A percentile compares a stretch with the other conserved stretches of the same genome.
Conservation (phyloP, 1,140 invertebrate species). For the Panagrolaimus sp. region DNA sequence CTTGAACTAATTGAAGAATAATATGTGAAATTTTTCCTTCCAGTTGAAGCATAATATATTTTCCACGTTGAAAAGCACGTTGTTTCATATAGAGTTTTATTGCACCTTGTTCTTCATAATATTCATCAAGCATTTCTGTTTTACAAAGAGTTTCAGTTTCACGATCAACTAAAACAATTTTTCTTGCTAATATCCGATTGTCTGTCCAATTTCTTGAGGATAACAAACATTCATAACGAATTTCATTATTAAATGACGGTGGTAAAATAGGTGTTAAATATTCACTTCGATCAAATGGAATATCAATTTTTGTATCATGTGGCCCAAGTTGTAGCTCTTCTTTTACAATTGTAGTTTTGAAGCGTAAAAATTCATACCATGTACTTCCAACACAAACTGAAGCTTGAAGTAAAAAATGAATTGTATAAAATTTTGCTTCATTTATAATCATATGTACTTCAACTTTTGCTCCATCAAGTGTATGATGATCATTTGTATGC, state of each 20-base stretch:
- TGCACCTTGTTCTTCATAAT: slow-evolving; percentile 25
- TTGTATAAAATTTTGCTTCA: not conserved
- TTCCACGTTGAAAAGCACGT: slow-evolving; percentile 28
- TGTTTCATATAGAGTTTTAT: slow-evolving; percentile 23
- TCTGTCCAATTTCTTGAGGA: slow-evolving; percentile 19
- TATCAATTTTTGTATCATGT: slow-evolving; percentile 15
- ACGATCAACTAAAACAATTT: slow-evolving; percentile 25
- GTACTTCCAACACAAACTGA: slow-evolving; percentile 18
- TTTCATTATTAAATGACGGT: slow-evolving; percentile 25
- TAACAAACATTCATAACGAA: slow-evolving; percentile 18
- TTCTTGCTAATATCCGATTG: slow-evolving; percentile 19
- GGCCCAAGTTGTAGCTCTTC: slow-evolving; percentile 21
- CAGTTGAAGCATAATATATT: slow-evolving; percentile 23
- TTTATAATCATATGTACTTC: not conserved
- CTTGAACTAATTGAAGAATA: slow-evolving; percentile 22
- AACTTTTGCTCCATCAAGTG: not conserved
- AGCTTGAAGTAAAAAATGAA: slow-evolving; percentile 20
- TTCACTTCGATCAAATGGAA: slow-evolving; percentile 26
- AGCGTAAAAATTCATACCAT: slow-evolving; percentile 37
- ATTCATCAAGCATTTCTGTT: slow-evolving; percentile 22
- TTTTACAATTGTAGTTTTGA: slow-evolving; percentile 24
- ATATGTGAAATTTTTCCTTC: slow-evolving; percentile 18
- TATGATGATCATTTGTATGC: not conserved
- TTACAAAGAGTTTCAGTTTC: slow-evolving; percentile 28
- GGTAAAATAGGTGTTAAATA: slow-evolving; percentile 27